A percentile compares a stretch with the other conserved stretches of the same genome.
Conservation (phyloP, 2,797 vertebrate species). For the Bryconaethiops microstoma region DNA sequence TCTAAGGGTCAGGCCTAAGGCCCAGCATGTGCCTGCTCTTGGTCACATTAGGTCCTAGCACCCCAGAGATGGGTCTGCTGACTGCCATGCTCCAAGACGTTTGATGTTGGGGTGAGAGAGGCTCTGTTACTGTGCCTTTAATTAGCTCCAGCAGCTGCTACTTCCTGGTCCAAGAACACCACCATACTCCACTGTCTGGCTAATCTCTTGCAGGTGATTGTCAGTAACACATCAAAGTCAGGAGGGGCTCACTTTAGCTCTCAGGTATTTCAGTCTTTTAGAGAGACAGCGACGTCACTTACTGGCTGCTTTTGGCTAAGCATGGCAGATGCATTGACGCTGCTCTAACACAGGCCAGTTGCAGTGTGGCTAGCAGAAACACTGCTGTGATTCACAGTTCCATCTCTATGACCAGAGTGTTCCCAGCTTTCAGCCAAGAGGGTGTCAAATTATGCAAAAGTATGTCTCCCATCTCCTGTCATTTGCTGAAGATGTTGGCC, state of each 20-base stretch:
- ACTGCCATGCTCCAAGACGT: constrained; percentile 76
- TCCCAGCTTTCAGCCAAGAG: constrained; percentile 67
- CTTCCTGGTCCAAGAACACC: constrained; percentile 79
- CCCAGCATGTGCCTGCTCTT: constrained; percentile 73
- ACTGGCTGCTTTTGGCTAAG: constrained; percentile 60
- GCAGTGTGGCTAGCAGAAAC: constrained; percentile 56
- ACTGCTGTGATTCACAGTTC: constrained; percentile 62
- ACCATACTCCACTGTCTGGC: constrained; percentile 71
- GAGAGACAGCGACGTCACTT: constrained; percentile 27
- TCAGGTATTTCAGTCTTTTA: constrained; percentile 44
- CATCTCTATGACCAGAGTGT: constrained; percentile 72
- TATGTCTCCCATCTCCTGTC: constrained; percentile 70
- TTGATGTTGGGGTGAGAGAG: constrained; percentile 77
- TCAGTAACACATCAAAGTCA: constrained; percentile 61
- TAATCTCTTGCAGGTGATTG: constrained; percentile 81
- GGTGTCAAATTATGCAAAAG: constrained; percentile 79
- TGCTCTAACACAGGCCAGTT: constrained; percentile 61
- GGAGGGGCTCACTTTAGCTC: constrained; percentile 14
- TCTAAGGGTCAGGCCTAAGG: constrained; percentile 71
- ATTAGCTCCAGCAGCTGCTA: constrained; percentile 87
- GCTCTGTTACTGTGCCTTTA: constrained; percentile 82
- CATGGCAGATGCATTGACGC: constrained; percentile 67
- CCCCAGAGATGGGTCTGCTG: constrained; percentile 73
- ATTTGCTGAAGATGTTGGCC: constrained; percentile 66
- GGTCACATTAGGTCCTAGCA: constrained; percentile 73